Evolutionary conservation across 1,140 invertebrate genomes (phyloP).

Genomic region (Drosophila rhopaloa): DNA sequence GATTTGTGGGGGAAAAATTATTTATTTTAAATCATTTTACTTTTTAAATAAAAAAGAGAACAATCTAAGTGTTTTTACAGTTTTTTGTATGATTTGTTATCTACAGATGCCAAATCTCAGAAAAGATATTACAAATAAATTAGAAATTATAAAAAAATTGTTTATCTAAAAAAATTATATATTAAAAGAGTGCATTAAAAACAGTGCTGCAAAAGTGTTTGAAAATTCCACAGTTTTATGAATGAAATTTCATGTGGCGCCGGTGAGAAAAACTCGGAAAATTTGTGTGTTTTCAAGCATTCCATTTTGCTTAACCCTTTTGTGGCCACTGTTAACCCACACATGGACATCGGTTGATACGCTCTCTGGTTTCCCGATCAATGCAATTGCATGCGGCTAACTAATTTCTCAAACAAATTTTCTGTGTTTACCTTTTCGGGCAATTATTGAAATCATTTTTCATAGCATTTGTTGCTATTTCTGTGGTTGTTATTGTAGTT

Average conservation of each 20-base stretch:
- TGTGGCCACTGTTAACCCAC: constrained; percentile 24
- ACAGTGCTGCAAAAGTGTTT: background rate
- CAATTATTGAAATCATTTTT: constrained; percentile 60
- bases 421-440: constrained; percentile 29
- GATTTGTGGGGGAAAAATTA: too few species aligned
- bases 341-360: constrained; percentile 40
- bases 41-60: too few species aligned
- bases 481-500: constrained; percentile 7
- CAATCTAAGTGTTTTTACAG: too few species aligned
- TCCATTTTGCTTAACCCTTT: constrained; percentile 32
- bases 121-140: too few species aligned
- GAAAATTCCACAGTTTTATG: constrained; percentile 17
- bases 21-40: too few species aligned
- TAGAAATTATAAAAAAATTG: too few species aligned
- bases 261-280: constrained; percentile 11
- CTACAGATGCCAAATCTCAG: too few species aligned
- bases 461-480: constrained; percentile 45
- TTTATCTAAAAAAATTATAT: background rate
- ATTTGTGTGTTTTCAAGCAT: background rate
- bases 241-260: constrained; percentile 33
- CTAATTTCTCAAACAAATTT: constrained; percentile 47
- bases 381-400: constrained; percentile 58
- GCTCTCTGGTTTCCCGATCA: constrained; percentile 49
- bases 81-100: too few species aligned
- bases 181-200: background rate